Conservation (phyloP, 2,888 invertebrate genomes). For the Adineta ricciae region DNA sequence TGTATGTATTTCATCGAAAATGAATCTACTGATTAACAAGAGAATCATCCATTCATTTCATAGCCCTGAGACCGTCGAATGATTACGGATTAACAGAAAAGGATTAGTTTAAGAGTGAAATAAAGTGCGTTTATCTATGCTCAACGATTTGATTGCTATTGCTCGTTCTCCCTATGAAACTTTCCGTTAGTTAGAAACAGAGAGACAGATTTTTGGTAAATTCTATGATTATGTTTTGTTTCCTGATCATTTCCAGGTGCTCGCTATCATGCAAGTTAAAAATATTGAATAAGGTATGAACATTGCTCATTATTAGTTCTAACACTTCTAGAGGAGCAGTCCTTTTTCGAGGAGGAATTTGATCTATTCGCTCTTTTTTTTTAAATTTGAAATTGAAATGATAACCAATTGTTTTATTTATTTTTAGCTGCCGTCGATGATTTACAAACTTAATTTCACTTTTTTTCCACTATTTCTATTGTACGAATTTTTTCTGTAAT, state of each 20-base stretch:
- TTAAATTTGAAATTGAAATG: no score
- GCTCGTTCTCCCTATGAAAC: background rate
- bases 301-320: no score
- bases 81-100: background rate
- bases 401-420: background rate
- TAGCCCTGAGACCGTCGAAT: background rate
- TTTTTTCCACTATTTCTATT: background rate
- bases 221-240: background rate
- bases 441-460: background rate
- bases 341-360: background rate
- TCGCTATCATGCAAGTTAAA: background rate
- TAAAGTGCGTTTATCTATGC: background rate
- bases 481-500: background rate
- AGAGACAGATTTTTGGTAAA: background rate
- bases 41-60: background rate
- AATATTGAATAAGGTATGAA: background rate
- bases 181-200: no score
- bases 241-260: background rate
- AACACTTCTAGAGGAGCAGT: background rate
- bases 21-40: background rate
- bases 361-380: background rate
- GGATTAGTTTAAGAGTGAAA: background rate
- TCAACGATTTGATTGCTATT: background rate
- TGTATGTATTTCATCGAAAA: conserved; percentile 6
- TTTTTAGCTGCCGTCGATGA: background rate